These are phyloP conservation scores for Scaptomyza flava DNA, from an alignment of 2,888 invertebrate species.

Conservation along the genomic window DNA sequence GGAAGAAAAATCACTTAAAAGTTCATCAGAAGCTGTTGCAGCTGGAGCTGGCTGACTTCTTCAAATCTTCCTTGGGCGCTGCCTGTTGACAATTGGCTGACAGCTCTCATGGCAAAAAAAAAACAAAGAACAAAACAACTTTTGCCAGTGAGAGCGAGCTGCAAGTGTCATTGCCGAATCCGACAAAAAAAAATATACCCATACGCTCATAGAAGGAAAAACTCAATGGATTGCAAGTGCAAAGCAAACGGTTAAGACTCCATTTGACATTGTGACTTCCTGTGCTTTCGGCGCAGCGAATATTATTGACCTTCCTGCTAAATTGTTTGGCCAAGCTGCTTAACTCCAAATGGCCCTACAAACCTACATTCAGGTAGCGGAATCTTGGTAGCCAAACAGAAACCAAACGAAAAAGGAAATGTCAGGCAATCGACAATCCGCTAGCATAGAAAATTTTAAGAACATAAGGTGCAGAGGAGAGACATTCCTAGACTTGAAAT, in stretches of 20 bases:
- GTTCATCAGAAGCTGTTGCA: constrained; percentile 59
- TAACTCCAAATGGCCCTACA: neutral
- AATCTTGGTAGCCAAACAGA: neutral
- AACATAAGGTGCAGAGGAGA: neutral
- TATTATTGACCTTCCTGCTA: neutral
- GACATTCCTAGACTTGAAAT: neutral
- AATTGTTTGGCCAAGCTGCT: neutral
- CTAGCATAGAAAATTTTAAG: neutral
- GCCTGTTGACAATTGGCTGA: constrained; percentile 52
- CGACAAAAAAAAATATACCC: neutral
- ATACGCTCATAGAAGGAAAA: constrained; percentile 4
- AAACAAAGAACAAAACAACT: constrained; percentile 27
- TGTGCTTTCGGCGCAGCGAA: constrained; percentile 2
- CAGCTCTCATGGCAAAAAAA: constrained; percentile 26
- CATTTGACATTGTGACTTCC: constrained; percentile 26
- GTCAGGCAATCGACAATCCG: neutral
- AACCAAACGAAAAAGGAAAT: neutral
- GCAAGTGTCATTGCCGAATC: constrained; percentile 36
- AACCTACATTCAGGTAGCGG: neutral
- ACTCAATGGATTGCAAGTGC: constrained; percentile 11
- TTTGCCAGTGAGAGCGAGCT: constrained; percentile 10
- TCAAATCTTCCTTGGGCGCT: constrained; percentile 25
- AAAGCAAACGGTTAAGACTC: constrained; percentile 28
- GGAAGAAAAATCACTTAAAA: constrained; percentile 69
- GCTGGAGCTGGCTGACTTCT: constrained; percentile 31